These are phyloP conservation scores for Sylvicola cinctus DNA, from an alignment of 2,888 invertebrate species.

Conservation along the genomic window DNA sequence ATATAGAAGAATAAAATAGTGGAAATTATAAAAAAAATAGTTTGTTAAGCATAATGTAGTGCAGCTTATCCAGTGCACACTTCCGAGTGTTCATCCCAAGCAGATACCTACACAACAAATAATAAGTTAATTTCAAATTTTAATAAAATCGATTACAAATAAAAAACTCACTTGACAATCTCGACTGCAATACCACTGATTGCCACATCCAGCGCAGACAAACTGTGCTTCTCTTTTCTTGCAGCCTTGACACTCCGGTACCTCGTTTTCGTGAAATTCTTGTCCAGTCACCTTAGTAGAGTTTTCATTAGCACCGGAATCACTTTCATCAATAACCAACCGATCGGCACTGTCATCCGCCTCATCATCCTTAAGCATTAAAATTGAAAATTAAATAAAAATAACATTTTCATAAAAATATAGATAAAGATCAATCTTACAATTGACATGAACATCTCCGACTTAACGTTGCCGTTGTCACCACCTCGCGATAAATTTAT, in stretches of 20 bases:
- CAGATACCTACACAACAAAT: constrained; percentile 41
- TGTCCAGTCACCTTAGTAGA: constrained; percentile 16
- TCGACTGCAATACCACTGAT: constrained; percentile 87
- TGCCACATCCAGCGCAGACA: constrained; percentile 75
- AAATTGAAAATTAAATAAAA: not conserved
- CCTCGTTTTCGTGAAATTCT: constrained; percentile 25
- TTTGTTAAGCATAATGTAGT: not conserved
- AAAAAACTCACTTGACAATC: constrained; percentile 59
- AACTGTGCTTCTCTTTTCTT: constrained; percentile 62
- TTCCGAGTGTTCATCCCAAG: constrained; percentile 77
- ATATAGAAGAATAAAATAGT: no score
- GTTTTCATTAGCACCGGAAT: constrained; percentile 20
- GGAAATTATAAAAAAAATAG: no score
- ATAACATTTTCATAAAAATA: not conserved
- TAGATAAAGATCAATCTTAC: constrained; percentile 7
- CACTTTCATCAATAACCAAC: constrained; percentile 36
- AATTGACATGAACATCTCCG: constrained; percentile 10
- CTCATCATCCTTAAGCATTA: constrained; percentile 26
- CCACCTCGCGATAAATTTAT: not conserved
- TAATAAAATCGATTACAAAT: not conserved
- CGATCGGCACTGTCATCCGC: constrained; percentile 41
- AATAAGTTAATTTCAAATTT: not conserved
- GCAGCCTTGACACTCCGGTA: constrained; percentile 70
- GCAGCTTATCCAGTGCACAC: constrained; percentile 52
- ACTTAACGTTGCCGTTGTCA: no score